These are phyloP conservation scores for Machimus atricapillus DNA, from an alignment of 2,888 invertebrate genomes.

Conservation along the genomic window DNA sequence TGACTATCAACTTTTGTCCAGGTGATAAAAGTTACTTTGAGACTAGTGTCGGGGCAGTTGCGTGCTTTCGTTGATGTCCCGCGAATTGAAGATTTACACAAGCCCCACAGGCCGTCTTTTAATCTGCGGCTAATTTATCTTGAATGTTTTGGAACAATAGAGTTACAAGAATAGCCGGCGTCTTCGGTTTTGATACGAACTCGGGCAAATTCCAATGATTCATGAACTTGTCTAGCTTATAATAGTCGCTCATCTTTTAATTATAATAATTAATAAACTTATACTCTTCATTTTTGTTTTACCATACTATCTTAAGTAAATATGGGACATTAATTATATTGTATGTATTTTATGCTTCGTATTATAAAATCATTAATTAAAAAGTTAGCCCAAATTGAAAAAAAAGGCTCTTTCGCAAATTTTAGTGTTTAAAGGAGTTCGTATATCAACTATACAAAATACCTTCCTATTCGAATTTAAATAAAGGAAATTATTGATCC, in stretches of 20 bases:
- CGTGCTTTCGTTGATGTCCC: neutral
- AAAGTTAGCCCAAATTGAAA: too few relatives aligned
- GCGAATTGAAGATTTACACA: neutral
- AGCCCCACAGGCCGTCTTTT: neutral
- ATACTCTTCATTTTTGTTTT: neutral
- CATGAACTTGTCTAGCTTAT: neutral
- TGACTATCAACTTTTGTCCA: neutral
- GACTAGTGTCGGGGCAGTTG: neutral
- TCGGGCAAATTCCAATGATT: neutral
- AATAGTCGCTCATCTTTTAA: neutral
- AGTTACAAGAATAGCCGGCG: neutral
- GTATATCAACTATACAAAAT: too few relatives aligned
- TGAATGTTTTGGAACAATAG: neutral
- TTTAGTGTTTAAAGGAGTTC: too few relatives aligned
- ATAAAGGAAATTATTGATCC: too few relatives aligned
- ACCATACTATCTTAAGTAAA: neutral
- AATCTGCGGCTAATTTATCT: neutral
- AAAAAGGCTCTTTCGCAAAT: too few relatives aligned
- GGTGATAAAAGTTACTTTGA: neutral
- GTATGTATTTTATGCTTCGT: too few relatives aligned
- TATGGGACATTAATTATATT: too few relatives aligned
- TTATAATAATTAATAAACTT: neutral
- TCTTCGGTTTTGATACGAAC: neutral
- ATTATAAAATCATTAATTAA: too few relatives aligned
- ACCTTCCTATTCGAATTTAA: too few relatives aligned